Evolutionary conservation across 2,797 vertebrate species (phyloP).

Genomic region (Anas capensis): DNA sequence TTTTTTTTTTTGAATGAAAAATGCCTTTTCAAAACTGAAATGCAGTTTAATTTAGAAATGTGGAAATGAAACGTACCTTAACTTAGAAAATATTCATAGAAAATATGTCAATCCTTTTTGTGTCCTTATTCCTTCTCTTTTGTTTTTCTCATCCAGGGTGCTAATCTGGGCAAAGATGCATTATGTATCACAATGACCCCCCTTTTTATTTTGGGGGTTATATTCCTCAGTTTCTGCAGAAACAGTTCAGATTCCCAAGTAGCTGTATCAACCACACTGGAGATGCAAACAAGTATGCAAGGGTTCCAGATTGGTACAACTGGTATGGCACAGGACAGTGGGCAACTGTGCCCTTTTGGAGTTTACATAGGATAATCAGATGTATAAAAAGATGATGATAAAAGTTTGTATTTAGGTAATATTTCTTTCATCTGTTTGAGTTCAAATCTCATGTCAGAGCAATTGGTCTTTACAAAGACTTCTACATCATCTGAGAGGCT

Average conservation of each 20-base stretch:
- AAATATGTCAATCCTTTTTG: not conserved
- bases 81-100: not conserved
- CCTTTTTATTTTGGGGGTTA: not conserved
- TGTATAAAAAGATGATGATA: not conserved
- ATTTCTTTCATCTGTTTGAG: not conserved
- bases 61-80: not conserved
- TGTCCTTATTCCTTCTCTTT: not conserved
- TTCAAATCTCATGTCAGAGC: not conserved
- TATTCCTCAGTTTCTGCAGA: not conserved
- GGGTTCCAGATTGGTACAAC: not conserved
- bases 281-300: fast-evolving
- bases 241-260: not conserved
- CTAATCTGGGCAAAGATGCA: not conserved
- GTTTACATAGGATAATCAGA: not conserved
- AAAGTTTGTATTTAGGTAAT: not conserved
- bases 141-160: not conserved
- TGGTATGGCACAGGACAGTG: not conserved
- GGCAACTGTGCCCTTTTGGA: not conserved
- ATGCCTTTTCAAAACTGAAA: not conserved
- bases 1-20: not conserved
- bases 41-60: not conserved
- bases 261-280: not conserved
- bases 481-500: not conserved
- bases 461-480: not conserved
- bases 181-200: not conserved